Percentiles rank a stretch among this genome's conserved stretches.
These are phyloP conservation scores for Epicampocera succincta DNA, from an alignment of 2,888 invertebrate genomes.

Conservation along the genomic window DNA sequence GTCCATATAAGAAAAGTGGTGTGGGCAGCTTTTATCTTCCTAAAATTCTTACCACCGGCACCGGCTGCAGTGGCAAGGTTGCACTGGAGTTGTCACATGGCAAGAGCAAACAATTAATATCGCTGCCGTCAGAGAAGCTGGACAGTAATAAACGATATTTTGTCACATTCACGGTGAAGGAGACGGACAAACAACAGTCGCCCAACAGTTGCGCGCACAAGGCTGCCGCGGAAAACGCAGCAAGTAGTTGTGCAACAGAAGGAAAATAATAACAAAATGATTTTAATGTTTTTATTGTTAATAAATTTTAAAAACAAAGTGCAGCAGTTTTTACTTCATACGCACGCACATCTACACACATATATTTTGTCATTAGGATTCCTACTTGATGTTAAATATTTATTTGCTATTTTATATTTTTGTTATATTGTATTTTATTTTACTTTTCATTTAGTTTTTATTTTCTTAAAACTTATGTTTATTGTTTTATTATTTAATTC, in stretches of 20 bases:
- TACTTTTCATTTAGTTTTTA: no score
- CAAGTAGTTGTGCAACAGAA: constrained; percentile 59
- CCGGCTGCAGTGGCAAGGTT: constrained; percentile 82
- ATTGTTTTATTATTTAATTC: no score
- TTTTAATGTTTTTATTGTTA: constrained; percentile 1
- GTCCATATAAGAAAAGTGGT: constrained; percentile 83
- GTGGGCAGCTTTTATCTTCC: constrained; percentile 85
- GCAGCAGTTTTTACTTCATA: no score
- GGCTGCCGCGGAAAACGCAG: constrained; percentile 61
- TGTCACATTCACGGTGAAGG: constrained; percentile 95
- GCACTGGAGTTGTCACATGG: constrained; percentile 92
- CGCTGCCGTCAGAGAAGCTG: constrained; percentile 92
- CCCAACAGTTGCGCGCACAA: constrained; percentile 35
- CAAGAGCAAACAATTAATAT: constrained; percentile 91
- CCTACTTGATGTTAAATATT: no score
- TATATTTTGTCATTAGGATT: no score
- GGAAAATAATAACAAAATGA: constrained; percentile 25
- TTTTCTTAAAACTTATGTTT: no score
- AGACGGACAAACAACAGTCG: constrained; percentile 78
- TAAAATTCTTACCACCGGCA: constrained; percentile 83
- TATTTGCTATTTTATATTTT: no score
- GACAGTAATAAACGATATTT: constrained; percentile 95
- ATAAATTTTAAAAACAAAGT: no score
- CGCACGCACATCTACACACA: no score
- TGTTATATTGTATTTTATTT: no score